These are phyloP conservation scores for Argya squamiceps DNA, from an alignment of 2,797 vertebrate genomes.

Conservation along the genomic window DNA sequence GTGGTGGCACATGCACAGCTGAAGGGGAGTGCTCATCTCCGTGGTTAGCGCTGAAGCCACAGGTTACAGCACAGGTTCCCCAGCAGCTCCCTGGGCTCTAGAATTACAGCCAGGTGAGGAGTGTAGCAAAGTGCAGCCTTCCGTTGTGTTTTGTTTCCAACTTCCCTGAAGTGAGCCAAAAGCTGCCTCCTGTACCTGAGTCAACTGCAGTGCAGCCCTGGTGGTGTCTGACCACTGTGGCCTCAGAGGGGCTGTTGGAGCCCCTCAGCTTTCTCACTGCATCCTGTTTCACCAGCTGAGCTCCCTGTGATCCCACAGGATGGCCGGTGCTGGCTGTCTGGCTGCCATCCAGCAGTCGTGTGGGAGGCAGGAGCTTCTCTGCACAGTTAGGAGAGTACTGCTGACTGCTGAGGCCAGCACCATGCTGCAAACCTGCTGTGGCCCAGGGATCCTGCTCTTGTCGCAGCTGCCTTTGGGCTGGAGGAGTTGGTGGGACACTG, in stretches of 20 bases:
- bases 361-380: neutral
- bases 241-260: neutral
- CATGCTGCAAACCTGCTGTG: neutral
- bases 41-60: fast-evolving
- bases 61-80: no score
- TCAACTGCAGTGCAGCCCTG: neutral
- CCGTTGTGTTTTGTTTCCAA: fast-evolving
- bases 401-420: neutral
- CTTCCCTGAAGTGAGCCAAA: fast-evolving
- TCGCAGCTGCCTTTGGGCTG: neutral
- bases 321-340: neutral
- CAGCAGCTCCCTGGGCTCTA: neutral
- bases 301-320: fast-evolving
- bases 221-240: neutral
- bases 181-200: fast-evolving
- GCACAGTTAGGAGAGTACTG: fast-evolving
- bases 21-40: fast-evolving
- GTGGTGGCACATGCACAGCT: fast-evolving
- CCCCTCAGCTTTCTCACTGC: neutral
- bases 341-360: fast-evolving
- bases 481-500: neutral
- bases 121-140: neutral
- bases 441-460: neutral
- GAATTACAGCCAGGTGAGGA: fast-evolving
- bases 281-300: fast-evolving